Base-by-base conservation (phyloP, 2,888 invertebrate species). In the Chaetogeoica ovagalla region DNA sequence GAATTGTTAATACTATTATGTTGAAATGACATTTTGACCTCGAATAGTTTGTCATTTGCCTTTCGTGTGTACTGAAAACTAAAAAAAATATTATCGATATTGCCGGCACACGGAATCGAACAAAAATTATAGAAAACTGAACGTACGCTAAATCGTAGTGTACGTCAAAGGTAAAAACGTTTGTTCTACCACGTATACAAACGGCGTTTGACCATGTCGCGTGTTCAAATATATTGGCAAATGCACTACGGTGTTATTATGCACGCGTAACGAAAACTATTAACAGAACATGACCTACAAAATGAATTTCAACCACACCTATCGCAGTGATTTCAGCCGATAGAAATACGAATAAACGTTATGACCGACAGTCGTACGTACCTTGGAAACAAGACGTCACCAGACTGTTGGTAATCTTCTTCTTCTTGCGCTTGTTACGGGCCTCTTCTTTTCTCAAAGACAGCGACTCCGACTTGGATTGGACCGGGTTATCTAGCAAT, bases 301-400 rank as follows among this genome's bases (percentile, higher is more conserved):
- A 37, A 60, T 43, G 23, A 60, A 48, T 17, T 21, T 52, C 43
- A 52, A 37, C n/a, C 19, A 30, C 39, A 52, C 37, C 3, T 13
- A 48, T 13, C 13, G 15, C 30, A 30, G 30, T 4, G 30, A 30
- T 30, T 30, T 30, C 30, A 4, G 4, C 30, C 30, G 30, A 30
- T 30, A 30, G 4, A 30, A 43, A 43, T 43, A 43, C 43, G 43
- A 43, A 43, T 43, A 43, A 43, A 43, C 43, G 43, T 43, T 9
- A 43, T 7, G 43, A 9, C 3, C 13, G 13, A 1, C 23, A 60
- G 19, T 5, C 21, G 23, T 6, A 23, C 52, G 55, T 81, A 83
- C 94, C 94, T 91, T 94, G 94, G 89, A 95, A 96, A 87, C 94
- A 94, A 85, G 94, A 94, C 84, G 94, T 94, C 86, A 94, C 94